Evolutionary conservation across 2,113 vertebrate genomes (phyloP).

Genomic region (Campylomormyrus tamandua): DNA sequence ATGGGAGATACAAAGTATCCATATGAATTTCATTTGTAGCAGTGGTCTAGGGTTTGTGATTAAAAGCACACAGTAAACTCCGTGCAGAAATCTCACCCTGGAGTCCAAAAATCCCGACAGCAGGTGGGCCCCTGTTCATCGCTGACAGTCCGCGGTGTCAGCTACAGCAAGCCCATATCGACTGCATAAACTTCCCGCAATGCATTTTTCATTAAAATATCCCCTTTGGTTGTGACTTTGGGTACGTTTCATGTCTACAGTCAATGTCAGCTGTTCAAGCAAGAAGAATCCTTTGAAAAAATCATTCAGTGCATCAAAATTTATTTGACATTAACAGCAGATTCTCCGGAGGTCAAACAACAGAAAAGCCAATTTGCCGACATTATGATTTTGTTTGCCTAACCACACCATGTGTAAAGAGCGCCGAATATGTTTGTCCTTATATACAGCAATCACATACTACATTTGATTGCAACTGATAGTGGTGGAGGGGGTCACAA

Average conservation of each 20-base stretch:
- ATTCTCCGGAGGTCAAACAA: not conserved
- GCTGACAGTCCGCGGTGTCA: not conserved
- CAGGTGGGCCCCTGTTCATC: not conserved
- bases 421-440: not conserved
- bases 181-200: not conserved
- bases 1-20: not conserved
- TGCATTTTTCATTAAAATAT: slow-evolving; percentile 11
- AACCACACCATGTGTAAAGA: not conserved
- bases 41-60: not conserved
- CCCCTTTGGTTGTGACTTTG: not conserved
- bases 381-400: not conserved
- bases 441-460: not conserved
- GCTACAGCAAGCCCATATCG: not conserved
- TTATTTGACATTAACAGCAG: not conserved
- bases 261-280: not conserved
- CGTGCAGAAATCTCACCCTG: not conserved
- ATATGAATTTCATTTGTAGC: not conserved
- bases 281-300: not conserved
- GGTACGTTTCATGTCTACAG: not conserved
- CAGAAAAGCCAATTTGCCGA: not conserved
- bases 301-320: not conserved
- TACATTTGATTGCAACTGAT: not conserved
- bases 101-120: not conserved
- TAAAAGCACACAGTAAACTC: not conserved
- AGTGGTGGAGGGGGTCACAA: not conserved